These are phyloP conservation scores for Calliphora vomitoria DNA, from an alignment of 2,888 invertebrate genomes.

Conservation along the genomic window DNA sequence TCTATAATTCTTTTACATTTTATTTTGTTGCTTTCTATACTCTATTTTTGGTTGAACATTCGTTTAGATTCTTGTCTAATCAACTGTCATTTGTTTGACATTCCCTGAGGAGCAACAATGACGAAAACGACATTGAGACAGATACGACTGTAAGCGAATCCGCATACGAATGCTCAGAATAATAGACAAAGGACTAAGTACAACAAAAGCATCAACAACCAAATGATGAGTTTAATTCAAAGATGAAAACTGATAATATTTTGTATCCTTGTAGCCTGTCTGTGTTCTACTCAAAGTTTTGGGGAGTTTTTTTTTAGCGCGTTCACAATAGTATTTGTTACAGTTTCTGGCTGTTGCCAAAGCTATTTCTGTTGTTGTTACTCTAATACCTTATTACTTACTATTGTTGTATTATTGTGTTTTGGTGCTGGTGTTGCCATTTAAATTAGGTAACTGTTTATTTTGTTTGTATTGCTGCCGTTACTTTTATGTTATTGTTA, in stretches of 20 bases:
- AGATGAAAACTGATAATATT: slow-evolving; percentile 65
- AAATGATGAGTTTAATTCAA: slow-evolving; percentile 69
- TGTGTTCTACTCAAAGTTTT: slow-evolving; percentile 75
- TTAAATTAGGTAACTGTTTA: slow-evolving; percentile 72
- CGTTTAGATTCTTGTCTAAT: slow-evolving; percentile 83
- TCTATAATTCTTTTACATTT: slow-evolving; percentile 58
- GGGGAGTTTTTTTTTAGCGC: slow-evolving; percentile 77
- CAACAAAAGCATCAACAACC: slow-evolving; percentile 49
- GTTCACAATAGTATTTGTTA: slow-evolving; percentile 42
- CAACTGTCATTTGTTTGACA: slow-evolving; percentile 84
- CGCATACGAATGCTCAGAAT: slow-evolving; percentile 13
- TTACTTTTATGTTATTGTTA: slow-evolving; percentile 73
- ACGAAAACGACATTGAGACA: slow-evolving; percentile 74
- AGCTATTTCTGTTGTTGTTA: slow-evolving; percentile 40
- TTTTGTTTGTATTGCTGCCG: slow-evolving; percentile 47
- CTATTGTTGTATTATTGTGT: slow-evolving; percentile 57
- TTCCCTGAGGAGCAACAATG: slow-evolving; percentile 80
- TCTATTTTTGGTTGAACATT: slow-evolving; percentile 72
- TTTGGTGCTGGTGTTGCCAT: slow-evolving; percentile 56
- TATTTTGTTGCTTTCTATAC: slow-evolving; percentile 58
- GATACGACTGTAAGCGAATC: slow-evolving; percentile 32
- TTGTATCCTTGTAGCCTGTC: slow-evolving; percentile 37
- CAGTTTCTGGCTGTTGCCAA: slow-evolving; percentile 31
- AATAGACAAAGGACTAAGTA: slow-evolving; percentile 52
- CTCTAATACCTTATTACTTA: slow-evolving; percentile 60